phyloP scores from a whole-genome alignment of 2,113 vertebrate genomes.

The Thunnus maccoyii region DNA sequence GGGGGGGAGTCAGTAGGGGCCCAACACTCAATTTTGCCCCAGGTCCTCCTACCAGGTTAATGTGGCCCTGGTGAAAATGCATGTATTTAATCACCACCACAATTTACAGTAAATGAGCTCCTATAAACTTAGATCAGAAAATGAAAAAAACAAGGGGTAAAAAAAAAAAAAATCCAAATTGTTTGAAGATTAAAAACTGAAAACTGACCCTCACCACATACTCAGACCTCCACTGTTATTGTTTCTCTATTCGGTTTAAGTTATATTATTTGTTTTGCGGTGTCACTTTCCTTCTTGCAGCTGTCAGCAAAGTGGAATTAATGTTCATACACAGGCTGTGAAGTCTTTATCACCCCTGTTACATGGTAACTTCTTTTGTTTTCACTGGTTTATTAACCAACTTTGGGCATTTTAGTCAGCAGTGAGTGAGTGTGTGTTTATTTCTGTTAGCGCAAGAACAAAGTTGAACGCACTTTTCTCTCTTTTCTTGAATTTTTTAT shows the following conservation, averaged over 20 bases:
- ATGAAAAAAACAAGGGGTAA: no score
- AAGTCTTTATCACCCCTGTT: constrained; percentile 29
- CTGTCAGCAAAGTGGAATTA: constrained; percentile 10
- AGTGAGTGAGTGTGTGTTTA: not conserved
- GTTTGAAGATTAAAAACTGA: not conserved
- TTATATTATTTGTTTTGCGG: not conserved
- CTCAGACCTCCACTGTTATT: not conserved
- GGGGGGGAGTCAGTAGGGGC: not conserved
- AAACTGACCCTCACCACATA: not conserved
- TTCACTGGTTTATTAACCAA: constrained; percentile 29
- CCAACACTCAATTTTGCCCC: not conserved
- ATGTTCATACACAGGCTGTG: constrained; percentile 42
- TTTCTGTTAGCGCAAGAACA: constrained; percentile 26
- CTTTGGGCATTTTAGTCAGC: constrained; percentile 34
- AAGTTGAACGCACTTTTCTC: constrained; percentile 42
- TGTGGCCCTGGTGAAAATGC: not conserved
- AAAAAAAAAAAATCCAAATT: no score
- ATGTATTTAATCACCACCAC: no score
- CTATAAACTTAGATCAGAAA: no score
- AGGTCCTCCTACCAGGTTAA: not conserved
- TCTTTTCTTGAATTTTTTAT: not conserved
- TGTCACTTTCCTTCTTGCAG: not conserved
- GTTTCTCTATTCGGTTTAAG: not conserved
- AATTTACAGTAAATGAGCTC: no score
- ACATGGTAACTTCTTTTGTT: constrained; percentile 12